Conservation (phyloP, 2,888 invertebrate genomes). For the Callosobruchus maculatus region DNA sequence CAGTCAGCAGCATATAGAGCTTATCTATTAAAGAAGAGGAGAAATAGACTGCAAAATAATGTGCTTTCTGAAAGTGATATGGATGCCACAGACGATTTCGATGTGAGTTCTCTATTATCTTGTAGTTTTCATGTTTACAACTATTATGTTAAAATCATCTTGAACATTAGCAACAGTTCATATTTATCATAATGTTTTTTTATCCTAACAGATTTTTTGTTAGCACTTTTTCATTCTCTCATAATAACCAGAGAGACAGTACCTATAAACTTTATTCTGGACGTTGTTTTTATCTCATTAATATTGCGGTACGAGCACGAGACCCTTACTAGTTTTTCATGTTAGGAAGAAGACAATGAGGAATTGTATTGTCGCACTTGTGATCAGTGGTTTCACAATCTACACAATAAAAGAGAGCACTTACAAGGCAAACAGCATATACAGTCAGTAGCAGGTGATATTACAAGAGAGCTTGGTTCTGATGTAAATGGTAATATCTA, state of each 20-base stretch:
- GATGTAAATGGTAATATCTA: slow-evolving; percentile 30
- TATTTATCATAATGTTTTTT: no score
- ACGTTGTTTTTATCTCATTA: no score
- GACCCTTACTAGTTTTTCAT: background rate
- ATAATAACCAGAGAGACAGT: no score
- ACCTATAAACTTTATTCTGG: no score
- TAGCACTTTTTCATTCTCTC: no score
- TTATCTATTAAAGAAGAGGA: slow-evolving; percentile 52
- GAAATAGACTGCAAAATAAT: slow-evolving; percentile 47
- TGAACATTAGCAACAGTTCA: no score
- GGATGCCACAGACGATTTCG: slow-evolving; percentile 54
- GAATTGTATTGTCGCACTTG: slow-evolving; percentile 58
- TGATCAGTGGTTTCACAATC: slow-evolving; percentile 57
- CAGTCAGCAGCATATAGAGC: slow-evolving; percentile 56
- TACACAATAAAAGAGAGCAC: slow-evolving; percentile 59
- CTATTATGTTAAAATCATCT: no score
- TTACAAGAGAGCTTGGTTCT: slow-evolving; percentile 41
- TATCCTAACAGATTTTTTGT: no score
- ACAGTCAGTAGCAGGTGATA: slow-evolving; percentile 48
- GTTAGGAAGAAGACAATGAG: slow-evolving; percentile 55
- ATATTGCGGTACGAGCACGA: no score
- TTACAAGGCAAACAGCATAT: slow-evolving; percentile 56
- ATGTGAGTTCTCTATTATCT: slow-evolving; percentile 39
- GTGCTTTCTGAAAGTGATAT: slow-evolving; percentile 51
- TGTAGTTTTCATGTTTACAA: no score